Base-by-base conservation (phyloP, 2,888 invertebrate genomes). In the Lasioglossum vierecki region DNA sequence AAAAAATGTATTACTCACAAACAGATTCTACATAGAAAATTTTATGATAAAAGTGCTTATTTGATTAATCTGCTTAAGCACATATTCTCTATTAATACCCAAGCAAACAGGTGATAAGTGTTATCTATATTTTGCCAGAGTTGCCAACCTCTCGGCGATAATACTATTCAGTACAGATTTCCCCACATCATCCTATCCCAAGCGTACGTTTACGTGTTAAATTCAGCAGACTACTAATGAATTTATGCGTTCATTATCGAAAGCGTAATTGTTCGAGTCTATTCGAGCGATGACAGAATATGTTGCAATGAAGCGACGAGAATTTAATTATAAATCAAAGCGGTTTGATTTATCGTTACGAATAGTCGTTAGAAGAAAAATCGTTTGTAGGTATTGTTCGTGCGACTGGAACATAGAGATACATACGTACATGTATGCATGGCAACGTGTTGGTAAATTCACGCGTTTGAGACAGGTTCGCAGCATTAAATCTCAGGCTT, bases 401-500 rank as follows among this genome's bases (percentile, higher is more conserved):
- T 22, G 18, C 39, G 63, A 4, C 22, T 2, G n/a, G 18, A 35
- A 72, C 26, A 53, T 8, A 4, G 60, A 53, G 53, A 53, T 30
- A 9, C n/a, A 9, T 53, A n/a, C n/a, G 3, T 2, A 49, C 6
- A 18, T 15, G 18, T 22, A 30, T 39, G 15, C 15, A 15, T 9
- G 22, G 18, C 26, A 13, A 26, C 13, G 15, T 13, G 22, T 18
- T 30, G 30, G 71, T 41, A 35, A 41, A 60, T 83, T 35, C 26
- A 71, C 41, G 75, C 63, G 70, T 79, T 66, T 68, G 15, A 75
- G 78, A 49, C 60, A 46, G 70, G 71, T 75, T 68, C 73, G 13
- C 30, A 2, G 63, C 66, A 26, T 53, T 78, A 63, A 78, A 85
- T 83, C 80, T 77, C 35, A 35, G 74, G n/a, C 75, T 39, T 53